These are phyloP conservation scores for Phoeniculus purpureus DNA, from an alignment of 2,797 vertebrate genomes.

Conservation along the genomic window DNA sequence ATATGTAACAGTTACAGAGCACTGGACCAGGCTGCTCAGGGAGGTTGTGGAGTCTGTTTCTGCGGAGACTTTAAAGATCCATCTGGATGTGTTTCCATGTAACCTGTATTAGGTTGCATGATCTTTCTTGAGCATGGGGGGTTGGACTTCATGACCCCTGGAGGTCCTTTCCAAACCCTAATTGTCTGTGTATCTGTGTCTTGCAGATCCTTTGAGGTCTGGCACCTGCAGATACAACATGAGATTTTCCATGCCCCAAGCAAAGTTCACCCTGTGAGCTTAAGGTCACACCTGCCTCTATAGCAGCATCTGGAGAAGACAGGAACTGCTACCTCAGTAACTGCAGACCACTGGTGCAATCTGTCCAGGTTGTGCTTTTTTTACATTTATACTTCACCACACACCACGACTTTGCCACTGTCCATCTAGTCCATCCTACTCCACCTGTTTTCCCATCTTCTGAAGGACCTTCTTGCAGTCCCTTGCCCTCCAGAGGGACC, in stretches of 20 bases:
- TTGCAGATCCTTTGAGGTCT: not conserved
- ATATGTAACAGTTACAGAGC: too few relatives aligned
- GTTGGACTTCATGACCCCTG: too few relatives aligned
- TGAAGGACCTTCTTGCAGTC: not conserved
- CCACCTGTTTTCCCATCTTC: not conserved
- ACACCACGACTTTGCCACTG: not conserved
- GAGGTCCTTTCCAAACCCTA: too few relatives aligned
- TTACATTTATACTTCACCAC: not conserved
- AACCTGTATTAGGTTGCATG: too few relatives aligned
- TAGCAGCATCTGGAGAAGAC: not conserved
- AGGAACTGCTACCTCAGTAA: not conserved
- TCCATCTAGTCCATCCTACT: not conserved
- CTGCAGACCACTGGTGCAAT: not conserved
- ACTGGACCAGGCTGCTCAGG: too few relatives aligned
- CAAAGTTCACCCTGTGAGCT: not conserved
- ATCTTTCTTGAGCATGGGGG: too few relatives aligned
- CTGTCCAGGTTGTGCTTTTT: not conserved
- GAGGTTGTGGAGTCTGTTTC: too few relatives aligned
- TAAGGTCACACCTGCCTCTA: not conserved
- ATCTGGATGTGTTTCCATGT: too few relatives aligned
- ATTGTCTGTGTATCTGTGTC: too few relatives aligned
- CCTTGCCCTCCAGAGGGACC: not conserved
- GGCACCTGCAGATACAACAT: not conserved
- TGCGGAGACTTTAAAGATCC: too few relatives aligned
- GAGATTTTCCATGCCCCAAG: accelerated